phyloP scores from a whole-genome alignment of 2,888 invertebrate genomes.

The Erebia ligea region DNA sequence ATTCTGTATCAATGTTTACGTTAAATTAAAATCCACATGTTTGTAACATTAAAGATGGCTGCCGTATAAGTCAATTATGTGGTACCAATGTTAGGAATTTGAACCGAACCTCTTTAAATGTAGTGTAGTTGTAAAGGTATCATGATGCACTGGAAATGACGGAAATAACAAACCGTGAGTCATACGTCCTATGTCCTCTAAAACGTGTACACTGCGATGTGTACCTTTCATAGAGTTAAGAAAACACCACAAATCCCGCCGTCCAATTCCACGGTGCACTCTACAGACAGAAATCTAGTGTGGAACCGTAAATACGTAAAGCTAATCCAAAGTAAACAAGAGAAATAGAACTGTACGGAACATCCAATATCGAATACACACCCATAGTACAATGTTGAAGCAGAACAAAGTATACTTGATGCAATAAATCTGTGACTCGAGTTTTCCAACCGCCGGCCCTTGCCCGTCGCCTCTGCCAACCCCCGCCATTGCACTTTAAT shows the following conservation, averaged over 20 bases:
- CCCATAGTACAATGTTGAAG: constrained; percentile 91
- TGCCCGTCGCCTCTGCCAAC: constrained; percentile 78
- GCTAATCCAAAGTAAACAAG: constrained; percentile 48
- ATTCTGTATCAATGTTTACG: too few species aligned
- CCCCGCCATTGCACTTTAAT: constrained; percentile 79
- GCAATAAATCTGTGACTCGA: constrained; percentile 90
- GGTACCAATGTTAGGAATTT: not conserved
- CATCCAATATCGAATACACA: constrained; percentile 70
- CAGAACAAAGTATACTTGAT: constrained; percentile 92
- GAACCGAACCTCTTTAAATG: not conserved
- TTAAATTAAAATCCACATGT: not conserved
- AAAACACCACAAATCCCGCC: constrained; percentile 21
- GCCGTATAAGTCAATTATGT: not conserved
- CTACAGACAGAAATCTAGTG: constrained; percentile 30
- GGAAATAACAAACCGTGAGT: constrained; percentile 7
- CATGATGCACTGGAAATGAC: not conserved
- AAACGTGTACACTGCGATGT: not conserved
- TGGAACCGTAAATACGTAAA: constrained; percentile 39
- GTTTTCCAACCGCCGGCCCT: constrained; percentile 80
- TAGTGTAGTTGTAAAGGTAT: not conserved
- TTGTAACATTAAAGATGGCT: not conserved
- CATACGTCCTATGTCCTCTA: not conserved
- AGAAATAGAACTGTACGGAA: constrained; percentile 31
- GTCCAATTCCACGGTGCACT: constrained; percentile 36
- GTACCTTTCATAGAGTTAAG: constrained; percentile 5